Conservation (phyloP, 2,888 invertebrate species). For the Xestobium rufovillosum region DNA sequence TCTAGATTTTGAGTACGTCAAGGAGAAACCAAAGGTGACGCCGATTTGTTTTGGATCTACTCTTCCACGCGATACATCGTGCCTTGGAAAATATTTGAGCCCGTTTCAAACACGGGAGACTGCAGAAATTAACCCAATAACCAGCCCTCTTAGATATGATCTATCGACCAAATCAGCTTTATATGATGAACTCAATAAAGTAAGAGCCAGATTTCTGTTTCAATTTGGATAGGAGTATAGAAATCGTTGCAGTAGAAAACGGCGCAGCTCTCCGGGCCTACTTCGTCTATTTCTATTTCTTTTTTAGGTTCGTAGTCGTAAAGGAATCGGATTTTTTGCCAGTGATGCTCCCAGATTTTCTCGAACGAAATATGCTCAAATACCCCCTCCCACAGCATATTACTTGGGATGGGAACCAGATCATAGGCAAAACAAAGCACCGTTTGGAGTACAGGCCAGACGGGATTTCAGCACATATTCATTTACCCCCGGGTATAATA, state of each 20-base stretch:
- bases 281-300: conserved; percentile 7
- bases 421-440: too few relatives aligned
- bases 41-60: conserved; percentile 36
- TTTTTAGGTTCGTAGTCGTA: conserved; percentile 31
- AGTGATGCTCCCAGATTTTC: conserved; percentile 31
- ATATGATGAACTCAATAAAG: too few relatives aligned
- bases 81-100: conserved; percentile 31
- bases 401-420: conserved; percentile 22
- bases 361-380: conserved; percentile 26
- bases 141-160: conserved; percentile 30
- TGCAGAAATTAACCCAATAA: conserved; percentile 24
- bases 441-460: too few relatives aligned
- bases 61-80: conserved; percentile 28
- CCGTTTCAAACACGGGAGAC: conserved; percentile 29
- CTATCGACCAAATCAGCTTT: too few relatives aligned
- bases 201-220: too few relatives aligned
- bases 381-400: conserved; percentile 37
- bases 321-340: conserved; percentile 33
- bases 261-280: not conserved
- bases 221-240: too few relatives aligned
- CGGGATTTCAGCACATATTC: too few relatives aligned
- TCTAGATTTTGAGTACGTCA: conserved; percentile 39
- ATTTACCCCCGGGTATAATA: too few relatives aligned
- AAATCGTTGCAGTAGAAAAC: too few relatives aligned
- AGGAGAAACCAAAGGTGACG: conserved; percentile 31